These are phyloP conservation scores for Rattus norvegicus DNA, from an alignment of 2,113 vertebrate species.

Conservation along the genomic window GRCr8 NC_086028.1:4765001-4765500, in stretches of 20 bases:
- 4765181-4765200: too few species aligned
- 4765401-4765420: not conserved
- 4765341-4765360: not conserved
- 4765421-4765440: not conserved
- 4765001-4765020: not conserved
- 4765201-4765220: too few species aligned
- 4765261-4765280: not conserved
- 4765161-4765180: too few species aligned
- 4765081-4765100: not conserved
- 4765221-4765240: too few species aligned
- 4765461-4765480: not conserved
- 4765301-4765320: not conserved
- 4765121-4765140: too few species aligned
- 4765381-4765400: not conserved
- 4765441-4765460: not conserved
- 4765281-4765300: not conserved
- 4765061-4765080: not conserved
- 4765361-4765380: not conserved
- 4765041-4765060: not conserved
- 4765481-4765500: not conserved
- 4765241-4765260: too few species aligned
- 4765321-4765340: not conserved
- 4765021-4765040: not conserved
- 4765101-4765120: not conserved
- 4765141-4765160: too few species aligned